phyloP scores from a whole-genome alignment of 2,888 invertebrate genomes.

The Eudemis profundana region DNA sequence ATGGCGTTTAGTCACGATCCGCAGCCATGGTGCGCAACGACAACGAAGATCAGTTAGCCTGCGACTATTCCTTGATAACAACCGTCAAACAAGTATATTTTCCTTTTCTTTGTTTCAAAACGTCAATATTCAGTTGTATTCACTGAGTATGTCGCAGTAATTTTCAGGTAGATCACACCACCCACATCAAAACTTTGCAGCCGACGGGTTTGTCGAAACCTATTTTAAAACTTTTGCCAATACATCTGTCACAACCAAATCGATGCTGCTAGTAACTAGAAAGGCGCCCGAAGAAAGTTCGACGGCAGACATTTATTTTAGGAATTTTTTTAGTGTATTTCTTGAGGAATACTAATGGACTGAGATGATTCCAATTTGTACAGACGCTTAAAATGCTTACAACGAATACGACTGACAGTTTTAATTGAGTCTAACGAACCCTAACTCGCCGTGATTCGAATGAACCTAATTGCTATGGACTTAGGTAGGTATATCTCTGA shows the following conservation, averaged over 20 bases:
- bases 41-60: too few relatives aligned
- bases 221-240: conserved; percentile 7
- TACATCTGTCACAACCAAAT: neutral
- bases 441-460: conserved; percentile 25
- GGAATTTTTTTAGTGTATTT: neutral
- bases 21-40: too few relatives aligned
- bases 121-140: neutral
- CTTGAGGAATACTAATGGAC: neutral
- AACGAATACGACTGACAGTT: conserved; percentile 13
- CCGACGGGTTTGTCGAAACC: conserved; percentile 5
- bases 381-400: neutral
- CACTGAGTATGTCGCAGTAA: neutral
- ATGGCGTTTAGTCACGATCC: too few relatives aligned
- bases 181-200: neutral
- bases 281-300: neutral
- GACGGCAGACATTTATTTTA: neutral
- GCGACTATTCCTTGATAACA: too few relatives aligned
- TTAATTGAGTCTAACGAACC: conserved; percentile 31
- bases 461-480: conserved; percentile 21
- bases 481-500: conserved; percentile 11
- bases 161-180: neutral
- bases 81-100: too few relatives aligned
- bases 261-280: conserved; percentile 6
- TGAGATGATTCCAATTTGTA: neutral
- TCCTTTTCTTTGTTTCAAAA: neutral